phyloP scores from a whole-genome alignment of 2,888 invertebrate genomes.

The Pandemis heparana region DNA sequence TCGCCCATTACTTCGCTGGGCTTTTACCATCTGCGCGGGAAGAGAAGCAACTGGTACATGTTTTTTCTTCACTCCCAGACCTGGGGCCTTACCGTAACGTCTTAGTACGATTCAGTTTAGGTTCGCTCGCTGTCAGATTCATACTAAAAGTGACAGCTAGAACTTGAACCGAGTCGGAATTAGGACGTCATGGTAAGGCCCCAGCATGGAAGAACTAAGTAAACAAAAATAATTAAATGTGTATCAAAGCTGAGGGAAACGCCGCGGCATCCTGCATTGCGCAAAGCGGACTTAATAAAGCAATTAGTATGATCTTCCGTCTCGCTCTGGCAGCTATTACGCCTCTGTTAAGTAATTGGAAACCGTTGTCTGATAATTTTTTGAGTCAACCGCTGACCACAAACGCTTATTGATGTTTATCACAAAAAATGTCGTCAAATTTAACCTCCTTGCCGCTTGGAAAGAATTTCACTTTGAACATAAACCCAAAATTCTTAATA shows the following conservation, averaged over 20 bases:
- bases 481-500: not conserved
- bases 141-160: no score
- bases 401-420: conserved; percentile 24
- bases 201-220: conserved; percentile 20
- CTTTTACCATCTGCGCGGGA: no score
- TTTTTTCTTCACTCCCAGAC: no score
- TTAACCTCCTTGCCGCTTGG: not conserved
- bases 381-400: conserved; percentile 45
- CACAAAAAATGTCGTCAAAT: conserved; percentile 10
- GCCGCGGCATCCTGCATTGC: conserved; percentile 60
- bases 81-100: no score
- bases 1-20: no score
- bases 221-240: conserved; percentile 34
- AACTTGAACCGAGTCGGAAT: no score
- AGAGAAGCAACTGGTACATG: no score
- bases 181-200: no score
- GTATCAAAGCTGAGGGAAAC: conserved; percentile 40
- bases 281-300: conserved; percentile 60
- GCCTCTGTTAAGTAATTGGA: conserved; percentile 50
- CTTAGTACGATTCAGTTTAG: no score
- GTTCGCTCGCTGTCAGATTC: no score
- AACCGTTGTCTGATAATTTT: conserved; percentile 44
- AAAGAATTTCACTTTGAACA: not conserved
- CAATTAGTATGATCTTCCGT: conserved; percentile 71
- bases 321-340: conserved; percentile 62